phyloP scores from a whole-genome alignment of 2,888 invertebrate species.

The Drosophila lacicola region DNA sequence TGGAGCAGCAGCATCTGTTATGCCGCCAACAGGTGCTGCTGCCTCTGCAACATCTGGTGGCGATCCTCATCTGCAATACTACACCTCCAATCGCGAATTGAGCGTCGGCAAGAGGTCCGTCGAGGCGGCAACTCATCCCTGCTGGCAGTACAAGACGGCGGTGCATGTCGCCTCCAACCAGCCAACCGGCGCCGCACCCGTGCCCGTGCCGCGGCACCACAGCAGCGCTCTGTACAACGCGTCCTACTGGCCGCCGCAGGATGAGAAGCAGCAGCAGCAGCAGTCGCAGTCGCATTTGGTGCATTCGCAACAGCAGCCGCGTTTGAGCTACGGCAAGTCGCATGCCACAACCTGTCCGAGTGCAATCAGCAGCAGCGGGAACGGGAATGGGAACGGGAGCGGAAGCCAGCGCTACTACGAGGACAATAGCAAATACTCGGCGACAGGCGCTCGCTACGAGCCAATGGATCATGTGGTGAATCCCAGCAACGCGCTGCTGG shows the following conservation, averaged over 20 bases:
- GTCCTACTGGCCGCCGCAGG: conserved; percentile 60
- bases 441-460: conserved; percentile 42
- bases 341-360: conserved; percentile 22
- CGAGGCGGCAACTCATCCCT: conserved; percentile 37
- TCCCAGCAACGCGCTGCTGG: conserved; percentile 72
- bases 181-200: conserved; percentile 2
- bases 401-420: conserved; percentile 52
- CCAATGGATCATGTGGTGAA: conserved; percentile 75
- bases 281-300: conserved; percentile 23
- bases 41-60: conserved; percentile 34
- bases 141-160: conserved; percentile 59
- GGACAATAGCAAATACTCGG: conserved; percentile 59
- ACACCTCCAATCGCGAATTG: conserved; percentile 68
- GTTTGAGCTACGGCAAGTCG: conserved; percentile 32
- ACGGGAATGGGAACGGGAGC: conserved; percentile 3
- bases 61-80: conserved; percentile 72
- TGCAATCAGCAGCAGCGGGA: conserved; percentile 32
- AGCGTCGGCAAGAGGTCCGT: conserved; percentile 53
- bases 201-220: conserved; percentile 16
- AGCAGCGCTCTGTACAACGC: conserved; percentile 32
- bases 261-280: conserved; percentile 46
- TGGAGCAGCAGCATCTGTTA: conserved; percentile 44
- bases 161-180: background rate
- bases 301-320: conserved; percentile 32
- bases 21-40: conserved; percentile 50